Evolutionary conservation across 2,797 vertebrate species (phyloP).

Genomic region (Karalla daura): DNA sequence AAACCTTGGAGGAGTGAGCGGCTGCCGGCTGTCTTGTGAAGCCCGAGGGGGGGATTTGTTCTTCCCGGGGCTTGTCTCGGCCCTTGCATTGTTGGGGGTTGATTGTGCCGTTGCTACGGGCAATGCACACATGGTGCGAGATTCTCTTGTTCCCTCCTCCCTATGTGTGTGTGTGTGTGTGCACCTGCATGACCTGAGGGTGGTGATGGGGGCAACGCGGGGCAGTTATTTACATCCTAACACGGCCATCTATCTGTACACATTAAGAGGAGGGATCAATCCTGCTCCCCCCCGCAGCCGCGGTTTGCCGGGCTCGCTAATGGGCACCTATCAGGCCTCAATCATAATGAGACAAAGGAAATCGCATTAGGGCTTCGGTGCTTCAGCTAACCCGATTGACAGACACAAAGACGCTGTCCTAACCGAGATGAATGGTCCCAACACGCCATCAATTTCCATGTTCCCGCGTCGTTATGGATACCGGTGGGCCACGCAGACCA

Average conservation of each 20-base stretch:
- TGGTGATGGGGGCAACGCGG: constrained; percentile 5
- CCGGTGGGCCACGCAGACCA: constrained; percentile 55
- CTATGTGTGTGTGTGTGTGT: constrained; percentile 22
- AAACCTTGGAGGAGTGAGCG: constrained; percentile 11
- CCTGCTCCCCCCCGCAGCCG: constrained; percentile 76
- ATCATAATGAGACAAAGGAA: constrained; percentile 81
- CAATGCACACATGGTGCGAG: constrained; percentile 35
- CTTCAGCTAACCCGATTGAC: constrained; percentile 76
- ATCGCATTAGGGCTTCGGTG: constrained; percentile 73
- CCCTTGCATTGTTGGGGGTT: constrained; percentile 52
- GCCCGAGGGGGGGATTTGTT: constrained; percentile 10
- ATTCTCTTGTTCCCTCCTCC: constrained; percentile 31
- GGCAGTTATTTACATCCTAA: constrained; percentile 70
- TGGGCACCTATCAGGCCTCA: constrained; percentile 77
- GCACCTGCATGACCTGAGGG: constrained; percentile 26
- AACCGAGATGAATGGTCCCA: constrained; percentile 76
- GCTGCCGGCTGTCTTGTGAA: constrained; percentile 11
- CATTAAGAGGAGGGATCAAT: constrained; percentile 77
- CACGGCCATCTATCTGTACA: constrained; percentile 73
- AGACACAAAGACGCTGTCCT: constrained; percentile 72
- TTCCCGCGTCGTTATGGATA: constrained; percentile 74
- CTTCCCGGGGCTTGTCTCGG: constrained; percentile 29
- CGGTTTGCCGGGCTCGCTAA: constrained; percentile 74
- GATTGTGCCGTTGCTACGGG: constrained; percentile 71
- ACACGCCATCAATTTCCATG: constrained; percentile 71